phyloP scores from a whole-genome alignment of 2,888 invertebrate genomes.

The Clistopyga incitator region DNA sequence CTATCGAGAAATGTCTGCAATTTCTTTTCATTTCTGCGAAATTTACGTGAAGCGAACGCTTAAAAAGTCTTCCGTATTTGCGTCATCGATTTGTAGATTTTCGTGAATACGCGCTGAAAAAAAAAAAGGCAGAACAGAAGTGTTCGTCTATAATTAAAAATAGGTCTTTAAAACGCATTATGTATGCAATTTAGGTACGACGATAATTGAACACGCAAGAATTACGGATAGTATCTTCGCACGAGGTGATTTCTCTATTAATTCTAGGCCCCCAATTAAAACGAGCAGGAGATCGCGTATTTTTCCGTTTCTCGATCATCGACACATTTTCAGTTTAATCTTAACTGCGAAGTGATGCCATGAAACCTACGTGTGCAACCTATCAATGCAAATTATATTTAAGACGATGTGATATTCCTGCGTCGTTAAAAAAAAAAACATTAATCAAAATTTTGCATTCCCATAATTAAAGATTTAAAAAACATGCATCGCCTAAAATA shows the following conservation, averaged over 20 bases:
- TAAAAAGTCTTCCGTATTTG: not conserved
- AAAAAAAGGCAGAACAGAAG: not conserved
- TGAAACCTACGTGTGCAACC: slow-evolving; percentile 79
- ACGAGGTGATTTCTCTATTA: slow-evolving; percentile 16
- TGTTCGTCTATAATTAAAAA: slow-evolving; percentile 7
- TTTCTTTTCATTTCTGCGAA: not conserved
- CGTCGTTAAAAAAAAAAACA: not conserved
- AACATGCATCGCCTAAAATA: no score
- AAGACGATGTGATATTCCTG: slow-evolving; percentile 18
- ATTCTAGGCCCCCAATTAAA: not conserved
- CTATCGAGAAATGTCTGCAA: no score
- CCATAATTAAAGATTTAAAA: no score
- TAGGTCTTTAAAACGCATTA: slow-evolving; percentile 1
- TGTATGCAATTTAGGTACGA: slow-evolving; percentile 43
- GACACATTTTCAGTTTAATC: slow-evolving; percentile 67
- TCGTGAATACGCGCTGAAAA: slow-evolving; percentile 14
- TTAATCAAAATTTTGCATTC: no score
- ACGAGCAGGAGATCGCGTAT: slow-evolving; percentile 2
- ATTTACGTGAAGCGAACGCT: not conserved
- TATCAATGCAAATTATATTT: slow-evolving; percentile 82
- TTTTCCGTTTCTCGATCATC: not conserved
- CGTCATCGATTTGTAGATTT: slow-evolving; percentile 4
- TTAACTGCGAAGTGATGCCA: slow-evolving; percentile 76
- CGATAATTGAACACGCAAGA: slow-evolving; percentile 29
- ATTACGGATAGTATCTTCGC: slow-evolving; percentile 36